Conservation (phyloP, 2,888 invertebrate genomes). For the Drosophila aldrichi region DNA sequence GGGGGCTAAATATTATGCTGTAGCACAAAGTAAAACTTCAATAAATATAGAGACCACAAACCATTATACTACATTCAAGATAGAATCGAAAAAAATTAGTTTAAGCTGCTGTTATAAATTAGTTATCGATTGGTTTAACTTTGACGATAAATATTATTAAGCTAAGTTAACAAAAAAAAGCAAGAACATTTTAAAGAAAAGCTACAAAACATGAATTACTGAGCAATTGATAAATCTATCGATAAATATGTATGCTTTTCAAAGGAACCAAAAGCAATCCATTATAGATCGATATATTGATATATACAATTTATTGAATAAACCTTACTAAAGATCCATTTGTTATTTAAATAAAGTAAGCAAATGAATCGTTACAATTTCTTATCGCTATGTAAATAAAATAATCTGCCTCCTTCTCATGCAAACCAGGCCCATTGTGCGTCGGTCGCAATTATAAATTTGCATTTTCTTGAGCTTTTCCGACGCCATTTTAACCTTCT, state of each 20-base stretch:
- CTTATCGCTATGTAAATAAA: not conserved
- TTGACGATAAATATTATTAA: no score
- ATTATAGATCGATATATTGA: not conserved
- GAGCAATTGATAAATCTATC: not conserved
- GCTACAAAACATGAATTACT: not conserved
- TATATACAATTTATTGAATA: no score
- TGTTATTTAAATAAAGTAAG: not conserved
- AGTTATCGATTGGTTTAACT: not conserved
- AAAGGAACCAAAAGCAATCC: no score
- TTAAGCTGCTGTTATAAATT: not conserved
- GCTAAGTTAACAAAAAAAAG: no score
- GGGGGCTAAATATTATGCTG: not conserved
- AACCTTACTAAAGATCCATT: not conserved
- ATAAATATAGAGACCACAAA: not conserved
- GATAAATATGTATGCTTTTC: not conserved
- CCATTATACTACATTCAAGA: no score
- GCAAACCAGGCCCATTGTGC: slow-evolving; percentile 15
- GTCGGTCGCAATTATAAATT: slow-evolving; percentile 43
- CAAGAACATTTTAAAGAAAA: not conserved
- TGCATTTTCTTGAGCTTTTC: slow-evolving; percentile 35
- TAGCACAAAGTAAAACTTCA: not conserved
- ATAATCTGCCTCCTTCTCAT: no score
- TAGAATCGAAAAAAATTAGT: not conserved
- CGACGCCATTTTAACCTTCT: slow-evolving; percentile 1
- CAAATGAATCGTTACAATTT: not conserved